Evolutionary conservation across 2,113 vertebrate genomes (phyloP), one percentile per base, ranked within the genome.

Genomic region (Sapayoa aenigma): DNA sequence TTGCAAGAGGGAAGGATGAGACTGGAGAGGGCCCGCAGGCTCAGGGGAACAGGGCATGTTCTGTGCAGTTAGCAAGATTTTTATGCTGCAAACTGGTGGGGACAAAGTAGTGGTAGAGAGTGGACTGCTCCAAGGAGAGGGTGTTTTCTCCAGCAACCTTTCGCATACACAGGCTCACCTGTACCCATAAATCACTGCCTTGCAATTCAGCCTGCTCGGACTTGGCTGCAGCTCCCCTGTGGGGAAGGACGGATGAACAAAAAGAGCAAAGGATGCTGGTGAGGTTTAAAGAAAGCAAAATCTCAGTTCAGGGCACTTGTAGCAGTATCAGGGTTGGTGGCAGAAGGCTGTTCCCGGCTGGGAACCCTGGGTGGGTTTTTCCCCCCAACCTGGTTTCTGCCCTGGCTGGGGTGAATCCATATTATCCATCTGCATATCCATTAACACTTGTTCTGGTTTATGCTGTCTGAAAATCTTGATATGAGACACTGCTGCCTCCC

Each of bases 311-410:
- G 62, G 62, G 33, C 56, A 5, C 35, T 58, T 62, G 49, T 8
- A 6, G n/a, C 1, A 2, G 18, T 39, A 17, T n/a, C 39, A 31
- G n/a, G 35, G 39, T 42, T 3, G 2, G 24, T 28, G 11, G 35
- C 37, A 71, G 8, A 31, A 27, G 28, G n/a, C 47, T 60, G 65
- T 37, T 79, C 25, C 27, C 0, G 0, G 20, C 42, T 53, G 27
- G 60, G 39, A 41, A 41, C 39, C 4, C 4, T 22, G 5, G 2
- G 4, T 6, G 8, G 9, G 1, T 12, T 63, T 71, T 41, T 49
- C 2, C 3, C 7, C 5, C 23, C 41, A 27, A 14, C 13, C 16
- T n/a, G 35, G 5, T 82, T 82, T 76, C 59, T 87, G 49, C 62
- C 35, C 71, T 66, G 39, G 7, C 41, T 68, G 62, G 4, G 14